Conservation (phyloP, 2,797 vertebrate species). For the Amphiprion clarkii region DNA sequence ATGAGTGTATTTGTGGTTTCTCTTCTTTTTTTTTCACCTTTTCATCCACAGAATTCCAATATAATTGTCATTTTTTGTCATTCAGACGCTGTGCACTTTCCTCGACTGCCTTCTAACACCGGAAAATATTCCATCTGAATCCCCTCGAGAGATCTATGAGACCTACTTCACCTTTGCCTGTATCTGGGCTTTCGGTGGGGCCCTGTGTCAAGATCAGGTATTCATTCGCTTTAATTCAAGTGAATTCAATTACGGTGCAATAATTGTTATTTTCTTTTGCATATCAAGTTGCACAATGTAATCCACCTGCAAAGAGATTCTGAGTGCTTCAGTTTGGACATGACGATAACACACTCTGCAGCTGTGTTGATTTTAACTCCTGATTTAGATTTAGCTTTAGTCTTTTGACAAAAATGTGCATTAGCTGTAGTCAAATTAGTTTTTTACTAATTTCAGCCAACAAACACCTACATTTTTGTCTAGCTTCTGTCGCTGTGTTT, state of each 20-base stretch:
- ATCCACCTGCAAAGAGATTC: background rate
- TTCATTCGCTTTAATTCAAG: conserved; percentile 8
- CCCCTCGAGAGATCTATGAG: conserved; percentile 87
- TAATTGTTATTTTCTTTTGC: background rate
- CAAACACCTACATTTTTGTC: too few relatives aligned
- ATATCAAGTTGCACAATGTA: background rate
- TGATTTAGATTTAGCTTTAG: too few relatives aligned
- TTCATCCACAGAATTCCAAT: conserved; percentile 9
- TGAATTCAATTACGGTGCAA: background rate
- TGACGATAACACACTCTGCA: background rate
- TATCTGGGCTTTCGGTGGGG: conserved; percentile 90
- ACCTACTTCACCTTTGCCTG: conserved; percentile 90
- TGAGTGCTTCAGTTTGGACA: background rate
- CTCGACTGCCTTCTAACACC: conserved; percentile 88
- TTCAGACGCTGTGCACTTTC: conserved; percentile 88
- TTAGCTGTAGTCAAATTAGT: too few relatives aligned
- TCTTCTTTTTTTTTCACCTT: background rate
- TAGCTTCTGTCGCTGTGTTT: too few relatives aligned
- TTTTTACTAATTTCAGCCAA: too few relatives aligned
- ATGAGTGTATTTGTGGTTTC: background rate
- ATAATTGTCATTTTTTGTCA: conserved; percentile 19
- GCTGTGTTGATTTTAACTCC: too few relatives aligned
- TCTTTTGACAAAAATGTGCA: too few relatives aligned
- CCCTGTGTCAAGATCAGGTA: conserved; percentile 88
- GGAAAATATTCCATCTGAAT: conserved; percentile 87